Evolutionary conservation across 2,113 vertebrate genomes (phyloP).

Genomic region (Varanus komodoensis): DNA sequence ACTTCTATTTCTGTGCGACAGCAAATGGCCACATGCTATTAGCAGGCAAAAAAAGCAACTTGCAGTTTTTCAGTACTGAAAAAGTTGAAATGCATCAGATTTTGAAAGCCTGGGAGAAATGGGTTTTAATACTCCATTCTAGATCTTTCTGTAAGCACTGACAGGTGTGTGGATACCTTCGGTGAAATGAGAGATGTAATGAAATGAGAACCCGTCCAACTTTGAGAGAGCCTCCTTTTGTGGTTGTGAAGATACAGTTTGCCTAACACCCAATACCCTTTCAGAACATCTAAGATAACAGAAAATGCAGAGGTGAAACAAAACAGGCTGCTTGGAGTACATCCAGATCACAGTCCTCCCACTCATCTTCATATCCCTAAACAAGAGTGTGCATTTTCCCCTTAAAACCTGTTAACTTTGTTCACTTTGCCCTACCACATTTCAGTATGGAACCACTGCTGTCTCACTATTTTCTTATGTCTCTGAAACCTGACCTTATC

Average conservation of each 20-base stretch:
- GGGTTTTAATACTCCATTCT: neutral
- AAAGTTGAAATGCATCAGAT: neutral
- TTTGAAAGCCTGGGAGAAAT: neutral
- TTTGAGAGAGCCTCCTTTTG: neutral
- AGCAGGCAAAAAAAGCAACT: no score
- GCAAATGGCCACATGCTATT: no score
- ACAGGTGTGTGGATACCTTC: neutral
- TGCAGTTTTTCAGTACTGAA: neutral
- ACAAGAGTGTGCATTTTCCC: neutral
- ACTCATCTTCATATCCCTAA: neutral
- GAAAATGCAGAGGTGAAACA: neutral
- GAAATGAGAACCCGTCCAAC: neutral
- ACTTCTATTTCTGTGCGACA: no score
- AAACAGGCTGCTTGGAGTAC: neutral
- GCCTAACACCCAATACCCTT: neutral
- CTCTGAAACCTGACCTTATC: neutral
- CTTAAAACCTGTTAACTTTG: neutral
- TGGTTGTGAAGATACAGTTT: neutral
- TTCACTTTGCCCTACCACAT: neutral
- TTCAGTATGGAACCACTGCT: fast-evolving
- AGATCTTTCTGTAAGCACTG: neutral
- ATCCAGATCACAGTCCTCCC: neutral
- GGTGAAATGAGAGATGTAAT: neutral
- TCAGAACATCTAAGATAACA: neutral
- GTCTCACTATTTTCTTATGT: neutral